phyloP scores from a whole-genome alignment of 2,797 vertebrate species.

The Botia almorhae region DNA sequence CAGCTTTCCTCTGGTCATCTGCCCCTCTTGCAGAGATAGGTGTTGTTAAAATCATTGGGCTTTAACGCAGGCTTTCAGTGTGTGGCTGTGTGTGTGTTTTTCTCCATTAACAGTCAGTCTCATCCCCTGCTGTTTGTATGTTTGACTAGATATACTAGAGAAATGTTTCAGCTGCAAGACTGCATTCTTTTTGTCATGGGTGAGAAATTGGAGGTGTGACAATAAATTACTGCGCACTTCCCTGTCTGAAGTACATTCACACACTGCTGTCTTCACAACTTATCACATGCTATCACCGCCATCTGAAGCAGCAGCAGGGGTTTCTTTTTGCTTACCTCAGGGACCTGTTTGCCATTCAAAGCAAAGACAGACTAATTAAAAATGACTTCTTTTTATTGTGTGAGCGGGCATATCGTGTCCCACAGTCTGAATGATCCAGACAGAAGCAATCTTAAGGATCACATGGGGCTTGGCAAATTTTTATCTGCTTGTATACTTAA shows the following conservation, averaged over 20 bases:
- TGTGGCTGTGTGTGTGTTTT: not conserved
- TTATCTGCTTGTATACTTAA: not conserved
- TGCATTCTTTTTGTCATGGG: constrained; percentile 8
- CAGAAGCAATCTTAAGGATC: constrained; percentile 49
- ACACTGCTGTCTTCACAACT: constrained; percentile 1
- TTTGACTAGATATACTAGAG: not conserved
- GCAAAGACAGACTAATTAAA: constrained; percentile 60
- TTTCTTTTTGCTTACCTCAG: constrained; percentile 11
- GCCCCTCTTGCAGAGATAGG: not conserved
- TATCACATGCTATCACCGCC: constrained; percentile 30
- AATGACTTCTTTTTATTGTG: constrained; percentile 31
- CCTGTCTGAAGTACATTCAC: constrained; percentile 16
- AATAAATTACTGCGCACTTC: constrained; percentile 46
- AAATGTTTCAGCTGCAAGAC: constrained; percentile 11
- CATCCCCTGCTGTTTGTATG: not conserved
- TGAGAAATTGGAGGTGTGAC: constrained; percentile 46
- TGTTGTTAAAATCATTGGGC: not conserved
- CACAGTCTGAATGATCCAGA: constrained; percentile 61
- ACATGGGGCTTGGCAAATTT: constrained; percentile 13
- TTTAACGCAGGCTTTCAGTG: not conserved
- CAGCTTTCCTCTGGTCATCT: not conserved
- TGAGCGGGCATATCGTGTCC: constrained; percentile 27
- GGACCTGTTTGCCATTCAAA: constrained; percentile 51
- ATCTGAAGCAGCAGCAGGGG: constrained; percentile 7
- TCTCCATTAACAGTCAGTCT: not conserved